Conservation (phyloP, 2,888 invertebrate genomes). For the Sinentomon sp. region DNA sequence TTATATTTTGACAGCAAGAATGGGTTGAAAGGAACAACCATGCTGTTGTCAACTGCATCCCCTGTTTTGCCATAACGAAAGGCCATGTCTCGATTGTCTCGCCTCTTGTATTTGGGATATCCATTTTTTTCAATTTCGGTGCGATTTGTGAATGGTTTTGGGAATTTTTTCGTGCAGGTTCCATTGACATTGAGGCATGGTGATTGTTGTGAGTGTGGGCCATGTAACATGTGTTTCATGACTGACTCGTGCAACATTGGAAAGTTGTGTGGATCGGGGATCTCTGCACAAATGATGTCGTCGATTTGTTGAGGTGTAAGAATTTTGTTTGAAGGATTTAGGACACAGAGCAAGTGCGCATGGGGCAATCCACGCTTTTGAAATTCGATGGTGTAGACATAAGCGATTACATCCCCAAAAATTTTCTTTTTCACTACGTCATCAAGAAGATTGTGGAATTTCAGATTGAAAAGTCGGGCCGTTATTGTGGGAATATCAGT, state of each 20-base stretch:
- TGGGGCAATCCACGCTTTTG: slow-evolving; percentile 17
- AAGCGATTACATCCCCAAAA: slow-evolving; percentile 3
- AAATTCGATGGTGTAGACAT: slow-evolving; percentile 15
- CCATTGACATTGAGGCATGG: slow-evolving; percentile 6
- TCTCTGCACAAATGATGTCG: slow-evolving; percentile 12
- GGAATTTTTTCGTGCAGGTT: slow-evolving; percentile 2
- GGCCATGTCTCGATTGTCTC: no score
- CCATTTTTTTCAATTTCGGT: no score
- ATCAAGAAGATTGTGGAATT: no score
- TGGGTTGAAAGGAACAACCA: slow-evolving; percentile 20
- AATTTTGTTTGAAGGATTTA: slow-evolving; percentile 16
- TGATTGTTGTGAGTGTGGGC: slow-evolving; percentile 14
- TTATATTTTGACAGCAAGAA: slow-evolving; percentile 17
- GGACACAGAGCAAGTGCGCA: slow-evolving; percentile 14
- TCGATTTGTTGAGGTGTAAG: slow-evolving; percentile 13
- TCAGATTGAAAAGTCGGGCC: no score
- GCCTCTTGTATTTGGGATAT: no score
- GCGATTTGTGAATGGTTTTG: no score
- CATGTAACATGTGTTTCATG: slow-evolving; percentile 14
- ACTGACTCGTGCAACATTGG: slow-evolving; percentile 11
- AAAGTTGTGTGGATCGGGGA: slow-evolving; percentile 10
- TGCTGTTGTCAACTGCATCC: slow-evolving; percentile 17
- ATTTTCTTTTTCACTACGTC: no score
- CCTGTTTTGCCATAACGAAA: no score
- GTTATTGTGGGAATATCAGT: slow-evolving; percentile 1